Base-by-base conservation (phyloP, 2,113 vertebrate genomes). In the Salvelinus sp. region DNA sequence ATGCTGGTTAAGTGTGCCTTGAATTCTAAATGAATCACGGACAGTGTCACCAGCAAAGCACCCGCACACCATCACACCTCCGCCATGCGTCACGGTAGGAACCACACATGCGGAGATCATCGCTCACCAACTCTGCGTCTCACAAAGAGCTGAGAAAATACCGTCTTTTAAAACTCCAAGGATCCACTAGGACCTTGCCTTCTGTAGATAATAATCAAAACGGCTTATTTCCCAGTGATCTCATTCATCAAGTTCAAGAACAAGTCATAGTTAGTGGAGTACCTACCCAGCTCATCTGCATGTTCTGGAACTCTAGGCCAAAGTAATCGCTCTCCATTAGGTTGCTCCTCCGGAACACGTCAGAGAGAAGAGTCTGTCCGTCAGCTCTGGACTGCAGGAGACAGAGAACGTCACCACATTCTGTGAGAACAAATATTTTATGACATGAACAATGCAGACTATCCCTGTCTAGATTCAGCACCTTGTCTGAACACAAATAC, bases 291-390 rank as follows among this genome's bases (percentile, higher is more conserved):
- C 87, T 94, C 75, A 96, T 94, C 82, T 94, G 96, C 78, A 89
- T 84, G 73, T 95, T 96, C 85, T 96, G 96, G 85, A 97, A 98
- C 91, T 99, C 97, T 57, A 99, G 91, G 71, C 98, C 96, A 82
- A 99, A 99, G 91, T 99, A 99, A 92, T 99, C 98, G 0, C 93
- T 95, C 82, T 99, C 98, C 6, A 96, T 93, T 89, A 99, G 92
- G 89, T 98, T 98, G 84, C 96, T 89, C 82, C 91, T 94, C 82
- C 88, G 91, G 93, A 95, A 98, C 86, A 97, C 93, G 23, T 96
- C 93, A 9, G 89, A 88, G 86, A 96, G 77, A 54, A 99, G 82
- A 0, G 78, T 60, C 90, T 98, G 95, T 70, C 95, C 97, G 0
- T 93, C 77, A 9, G 87, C 90, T 80, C 95, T 98, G 2, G 93